Conservation (phyloP, 2,797 vertebrate species). For the Meda fulgida region DNA sequence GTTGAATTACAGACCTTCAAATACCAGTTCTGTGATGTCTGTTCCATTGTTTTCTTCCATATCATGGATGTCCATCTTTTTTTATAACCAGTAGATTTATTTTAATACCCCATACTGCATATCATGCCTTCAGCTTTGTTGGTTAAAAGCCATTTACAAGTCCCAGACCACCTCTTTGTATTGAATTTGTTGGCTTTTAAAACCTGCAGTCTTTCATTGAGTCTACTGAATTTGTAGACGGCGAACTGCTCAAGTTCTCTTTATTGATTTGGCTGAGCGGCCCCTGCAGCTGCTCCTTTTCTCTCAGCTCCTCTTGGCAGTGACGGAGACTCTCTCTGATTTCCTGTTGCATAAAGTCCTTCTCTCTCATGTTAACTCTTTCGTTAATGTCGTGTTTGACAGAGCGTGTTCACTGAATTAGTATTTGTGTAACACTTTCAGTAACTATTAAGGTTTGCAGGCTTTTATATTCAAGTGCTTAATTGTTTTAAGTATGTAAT, state of each 20-base stretch:
- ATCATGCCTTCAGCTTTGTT: conserved; percentile 66
- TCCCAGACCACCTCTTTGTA: conserved; percentile 67
- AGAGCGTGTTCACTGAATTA: background rate
- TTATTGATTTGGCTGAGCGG: conserved; percentile 74
- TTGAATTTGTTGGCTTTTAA: conserved; percentile 72
- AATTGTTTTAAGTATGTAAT: background rate
- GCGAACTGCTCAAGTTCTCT: conserved; percentile 75
- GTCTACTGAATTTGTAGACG: conserved; percentile 77
- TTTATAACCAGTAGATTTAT: conserved; percentile 45
- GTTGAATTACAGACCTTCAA: background rate
- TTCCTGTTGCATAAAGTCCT: conserved; percentile 69
- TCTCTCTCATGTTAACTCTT: conserved; percentile 60
- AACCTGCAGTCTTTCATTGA: conserved; percentile 71
- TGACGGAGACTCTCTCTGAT: conserved; percentile 53
- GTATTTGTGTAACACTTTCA: background rate
- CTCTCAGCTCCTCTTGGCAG: conserved; percentile 56
- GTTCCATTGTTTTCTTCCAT: background rate
- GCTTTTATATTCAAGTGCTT: background rate
- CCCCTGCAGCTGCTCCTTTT: conserved; percentile 64
- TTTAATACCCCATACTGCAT: conserved; percentile 55
- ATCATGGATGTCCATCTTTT: conserved; percentile 36
- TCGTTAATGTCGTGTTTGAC: conserved; percentile 47
- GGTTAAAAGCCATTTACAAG: conserved; percentile 66
- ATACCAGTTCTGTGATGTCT: background rate
- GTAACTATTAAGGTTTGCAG: background rate